Base-by-base conservation (phyloP, 2,113 vertebrate species). In the Sphaerodactylus townsendi region DNA sequence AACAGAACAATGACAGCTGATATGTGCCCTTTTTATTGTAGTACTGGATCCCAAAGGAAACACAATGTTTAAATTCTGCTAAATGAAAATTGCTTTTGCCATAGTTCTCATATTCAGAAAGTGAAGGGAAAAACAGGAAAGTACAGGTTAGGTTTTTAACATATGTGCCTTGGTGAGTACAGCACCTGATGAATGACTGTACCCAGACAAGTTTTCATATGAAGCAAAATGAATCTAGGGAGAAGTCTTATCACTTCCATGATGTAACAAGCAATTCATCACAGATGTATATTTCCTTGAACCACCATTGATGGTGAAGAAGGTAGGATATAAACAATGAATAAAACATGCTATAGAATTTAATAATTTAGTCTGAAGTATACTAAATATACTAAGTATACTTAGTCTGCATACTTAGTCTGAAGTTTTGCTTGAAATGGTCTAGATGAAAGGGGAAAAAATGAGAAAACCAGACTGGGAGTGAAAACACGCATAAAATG, bases 21-120 rank as follows among this genome's bases (percentile, higher is more conserved):
- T 37, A 75, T 11, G 30, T 62, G 33, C 19, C 11, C 33, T 68
- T 19, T 11, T 10, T 76, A 41, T 21, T 68, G 28, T 25, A 48
- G 6, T 46, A 68, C 35, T n/a, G 46, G 17, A 28, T 19, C 23
- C 8, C 79, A 89, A 83, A 76, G 70, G 77, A 89, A 90, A 86
- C 66, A 89, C 74, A 88, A 86, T 33, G 74, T 80, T 79, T 83
- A 87, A 66, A 86, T 77, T 92, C 48, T 82, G n/a, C 50, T 72
- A 85, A 87, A 78, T 74, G 66, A 78, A 73, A 90, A 89, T 83
- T 77, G 2, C 10, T 85, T 85, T 85, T 66, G 44, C 13, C 41
- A 14, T 46, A 5, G 11, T 2, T 83, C 10, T 25, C 23, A 14
- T 28, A 13, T 39, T 39, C 14, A 68, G 17, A 35, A 65, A 53